Conservation (phyloP, 92 coral and sea anemone genomes). For the Micromussa lordhowensis region DNA sequence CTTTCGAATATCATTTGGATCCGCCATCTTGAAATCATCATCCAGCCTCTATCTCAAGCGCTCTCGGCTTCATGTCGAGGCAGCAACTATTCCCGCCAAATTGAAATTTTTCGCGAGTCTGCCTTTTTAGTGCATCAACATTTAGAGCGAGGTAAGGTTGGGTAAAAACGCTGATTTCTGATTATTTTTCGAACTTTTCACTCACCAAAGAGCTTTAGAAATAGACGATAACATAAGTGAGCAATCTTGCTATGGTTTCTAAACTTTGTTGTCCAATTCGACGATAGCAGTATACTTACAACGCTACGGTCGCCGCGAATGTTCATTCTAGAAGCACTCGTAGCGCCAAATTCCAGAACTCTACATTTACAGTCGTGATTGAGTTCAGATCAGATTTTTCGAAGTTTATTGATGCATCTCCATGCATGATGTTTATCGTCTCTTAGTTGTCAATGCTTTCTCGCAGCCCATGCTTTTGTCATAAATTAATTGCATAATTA, state of each 20-base stretch:
- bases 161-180: background rate
- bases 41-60: background rate
- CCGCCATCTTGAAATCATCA: slow-evolving; percentile 53
- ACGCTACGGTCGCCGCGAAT: background rate
- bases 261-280: background rate
- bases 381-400: background rate
- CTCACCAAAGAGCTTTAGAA: background rate
- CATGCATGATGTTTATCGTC: background rate
- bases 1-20: background rate
- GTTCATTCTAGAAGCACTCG: background rate
- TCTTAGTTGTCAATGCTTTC: background rate
- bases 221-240: background rate
- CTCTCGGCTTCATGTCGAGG: slow-evolving; percentile 5
- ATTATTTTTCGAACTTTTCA: background rate
- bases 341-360: background rate
- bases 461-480: background rate
- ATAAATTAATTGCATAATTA: too few relatives aligned
- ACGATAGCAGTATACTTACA: background rate
- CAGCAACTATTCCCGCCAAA: slow-evolving; percentile 16
- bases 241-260: background rate
- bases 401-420: background rate
- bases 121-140: too few relatives aligned
- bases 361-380: background rate
- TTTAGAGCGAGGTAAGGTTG: too few relatives aligned
- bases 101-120: background rate